phyloP scores from a whole-genome alignment of 1,140 invertebrate species.

The Drosophila neocordata region DNA sequence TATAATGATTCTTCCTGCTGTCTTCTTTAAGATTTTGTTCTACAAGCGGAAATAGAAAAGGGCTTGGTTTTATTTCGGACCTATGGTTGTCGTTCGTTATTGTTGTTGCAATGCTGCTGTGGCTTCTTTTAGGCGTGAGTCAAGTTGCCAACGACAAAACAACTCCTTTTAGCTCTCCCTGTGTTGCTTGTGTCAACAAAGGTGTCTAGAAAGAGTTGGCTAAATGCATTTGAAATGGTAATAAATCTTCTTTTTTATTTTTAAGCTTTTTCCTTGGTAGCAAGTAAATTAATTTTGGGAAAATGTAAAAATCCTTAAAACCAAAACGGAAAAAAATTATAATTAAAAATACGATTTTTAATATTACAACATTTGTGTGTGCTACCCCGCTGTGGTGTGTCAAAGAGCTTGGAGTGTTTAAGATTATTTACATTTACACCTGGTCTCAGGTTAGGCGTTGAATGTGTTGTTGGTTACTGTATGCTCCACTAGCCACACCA shows the following conservation, averaged over 20 bases:
- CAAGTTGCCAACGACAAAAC: constrained; percentile 41
- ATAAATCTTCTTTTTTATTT: not conserved
- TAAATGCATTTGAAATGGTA: constrained; percentile 69
- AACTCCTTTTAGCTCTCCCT: constrained; percentile 1
- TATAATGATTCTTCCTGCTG: not conserved
- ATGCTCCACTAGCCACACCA: not conserved
- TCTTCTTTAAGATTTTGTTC: constrained; percentile 6
- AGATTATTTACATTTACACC: constrained; percentile 80
- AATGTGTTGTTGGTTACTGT: constrained; percentile 14
- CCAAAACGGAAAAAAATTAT: constrained; percentile 37
- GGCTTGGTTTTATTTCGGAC: constrained; percentile 51
- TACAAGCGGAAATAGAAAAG: constrained; percentile 72
- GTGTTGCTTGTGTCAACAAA: constrained; percentile 47
- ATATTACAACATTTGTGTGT: constrained; percentile 28
- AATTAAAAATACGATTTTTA: constrained; percentile 61
- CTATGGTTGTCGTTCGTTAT: constrained; percentile 6
- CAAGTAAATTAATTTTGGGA: too few species aligned
- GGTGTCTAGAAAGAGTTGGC: constrained; percentile 48
- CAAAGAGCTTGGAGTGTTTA: constrained; percentile 42
- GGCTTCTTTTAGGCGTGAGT: constrained; percentile 29
- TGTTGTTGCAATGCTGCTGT: constrained; percentile 24
- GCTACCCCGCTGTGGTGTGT: constrained; percentile 55
- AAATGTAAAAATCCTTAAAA: constrained; percentile 4
- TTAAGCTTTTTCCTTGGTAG: too few species aligned
- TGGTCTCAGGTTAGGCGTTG: constrained; percentile 24